These are phyloP conservation scores for Diabrotica balteata DNA, from an alignment of 2,888 invertebrate species.

Conservation along the genomic window DNA sequence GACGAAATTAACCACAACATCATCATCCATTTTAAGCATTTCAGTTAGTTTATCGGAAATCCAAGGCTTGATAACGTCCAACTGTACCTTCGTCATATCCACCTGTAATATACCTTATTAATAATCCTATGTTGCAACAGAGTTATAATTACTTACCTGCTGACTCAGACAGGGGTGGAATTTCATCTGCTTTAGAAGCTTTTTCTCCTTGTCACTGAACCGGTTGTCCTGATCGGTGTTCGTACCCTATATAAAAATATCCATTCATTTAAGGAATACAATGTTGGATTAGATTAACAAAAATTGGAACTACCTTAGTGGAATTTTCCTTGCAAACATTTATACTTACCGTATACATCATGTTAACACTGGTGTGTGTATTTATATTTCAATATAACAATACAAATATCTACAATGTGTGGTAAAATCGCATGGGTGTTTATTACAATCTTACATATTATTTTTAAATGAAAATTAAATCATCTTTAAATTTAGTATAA, in stretches of 20 bases:
- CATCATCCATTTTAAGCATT: constrained; percentile 96
- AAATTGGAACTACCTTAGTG: background rate
- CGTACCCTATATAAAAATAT: constrained; percentile 77
- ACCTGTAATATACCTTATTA: constrained; percentile 66
- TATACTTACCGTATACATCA: constrained; percentile 56
- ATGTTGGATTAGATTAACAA: constrained; percentile 9
- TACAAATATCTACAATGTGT: too few relatives aligned
- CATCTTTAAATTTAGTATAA: too few relatives aligned
- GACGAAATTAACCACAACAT: constrained; percentile 98
- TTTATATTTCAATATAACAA: constrained; percentile 18
- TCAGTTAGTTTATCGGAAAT: constrained; percentile 96
- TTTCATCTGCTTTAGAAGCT: constrained; percentile 97
- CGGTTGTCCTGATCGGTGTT: constrained; percentile 98
- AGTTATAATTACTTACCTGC: constrained; percentile 70
- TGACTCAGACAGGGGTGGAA: constrained; percentile 93
- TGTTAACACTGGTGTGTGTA: constrained; percentile 37
- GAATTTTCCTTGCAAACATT: too few relatives aligned
- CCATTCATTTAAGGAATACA: constrained; percentile 41
- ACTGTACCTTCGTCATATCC: constrained; percentile 97
- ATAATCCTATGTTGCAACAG: constrained; percentile 3
- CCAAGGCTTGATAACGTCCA: constrained; percentile 99
- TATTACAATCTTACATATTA: too few relatives aligned
- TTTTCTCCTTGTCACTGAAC: constrained; percentile 99
- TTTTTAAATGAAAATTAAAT: too few relatives aligned
- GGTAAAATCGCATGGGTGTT: too few relatives aligned